Evolutionary conservation across 2,797 vertebrate genomes (phyloP).

Genomic region (Malacoctenus gilli): DNA sequence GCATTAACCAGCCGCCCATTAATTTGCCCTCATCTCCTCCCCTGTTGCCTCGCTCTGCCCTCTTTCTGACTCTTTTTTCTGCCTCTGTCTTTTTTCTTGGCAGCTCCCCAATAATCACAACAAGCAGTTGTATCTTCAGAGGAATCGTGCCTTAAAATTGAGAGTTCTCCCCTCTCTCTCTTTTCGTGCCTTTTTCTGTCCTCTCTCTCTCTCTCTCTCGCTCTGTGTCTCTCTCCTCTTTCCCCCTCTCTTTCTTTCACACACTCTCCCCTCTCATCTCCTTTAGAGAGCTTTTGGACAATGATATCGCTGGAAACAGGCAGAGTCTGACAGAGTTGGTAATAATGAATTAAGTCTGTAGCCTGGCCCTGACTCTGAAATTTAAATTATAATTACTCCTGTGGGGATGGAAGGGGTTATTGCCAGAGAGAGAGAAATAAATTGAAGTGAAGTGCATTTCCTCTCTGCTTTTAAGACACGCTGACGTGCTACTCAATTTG

Average conservation of each 20-base stretch:
- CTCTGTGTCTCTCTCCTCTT: constrained; percentile 17
- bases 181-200: not conserved
- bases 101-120: constrained; percentile 83
- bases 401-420: constrained; percentile 83
- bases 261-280: constrained; percentile 74
- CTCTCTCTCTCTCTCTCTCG: constrained; percentile 17
- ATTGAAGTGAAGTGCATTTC: constrained; percentile 83
- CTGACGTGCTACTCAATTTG: constrained; percentile 73
- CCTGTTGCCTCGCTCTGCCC: constrained; percentile 32
- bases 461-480: constrained; percentile 78
- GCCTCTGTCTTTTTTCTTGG: constrained; percentile 52
- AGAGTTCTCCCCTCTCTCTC: constrained; percentile 44
- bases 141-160: constrained; percentile 83
- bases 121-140: constrained; percentile 82
- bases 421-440: constrained; percentile 83
- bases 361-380: constrained; percentile 83
- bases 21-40: constrained; percentile 33
- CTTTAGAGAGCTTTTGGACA: constrained; percentile 81
- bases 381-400: constrained; percentile 88
- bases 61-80: constrained; percentile 68
- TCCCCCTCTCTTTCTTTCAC: constrained; percentile 53
- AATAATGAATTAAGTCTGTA: constrained; percentile 84
- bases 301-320: constrained; percentile 81
- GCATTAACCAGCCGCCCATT: constrained; percentile 17
- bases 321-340: constrained; percentile 80